Conservation (phyloP, 2,888 invertebrate genomes). For the Drosophila borborema region DNA sequence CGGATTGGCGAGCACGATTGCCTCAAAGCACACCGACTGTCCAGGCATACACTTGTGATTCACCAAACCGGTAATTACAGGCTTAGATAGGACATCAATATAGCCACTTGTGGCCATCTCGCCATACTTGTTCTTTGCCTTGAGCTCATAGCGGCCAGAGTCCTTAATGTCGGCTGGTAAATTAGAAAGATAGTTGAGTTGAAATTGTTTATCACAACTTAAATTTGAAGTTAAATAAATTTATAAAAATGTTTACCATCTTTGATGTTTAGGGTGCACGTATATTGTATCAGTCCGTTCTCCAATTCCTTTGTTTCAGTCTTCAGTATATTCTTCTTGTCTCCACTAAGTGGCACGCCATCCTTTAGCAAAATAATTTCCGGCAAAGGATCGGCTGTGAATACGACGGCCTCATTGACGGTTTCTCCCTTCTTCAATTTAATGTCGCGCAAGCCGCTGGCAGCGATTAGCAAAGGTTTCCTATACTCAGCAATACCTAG, state of each 20-base stretch:
- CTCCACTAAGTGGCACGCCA: constrained; percentile 88
- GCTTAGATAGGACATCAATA: constrained; percentile 91
- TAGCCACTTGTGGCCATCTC: constrained; percentile 90
- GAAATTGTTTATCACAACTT: background rate
- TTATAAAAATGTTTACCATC: constrained; percentile 33
- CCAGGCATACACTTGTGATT: constrained; percentile 91
- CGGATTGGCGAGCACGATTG: constrained; percentile 94
- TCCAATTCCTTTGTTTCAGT: constrained; percentile 89
- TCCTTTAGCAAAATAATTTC: constrained; percentile 94
- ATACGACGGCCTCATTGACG: constrained; percentile 89
- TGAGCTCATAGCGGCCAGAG: constrained; percentile 92
- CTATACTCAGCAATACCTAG: constrained; percentile 91
- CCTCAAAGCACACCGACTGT: constrained; percentile 92
- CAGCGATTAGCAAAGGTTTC: constrained; percentile 90
- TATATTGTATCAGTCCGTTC: constrained; percentile 92
- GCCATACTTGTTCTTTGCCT: constrained; percentile 93
- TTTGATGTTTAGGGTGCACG: constrained; percentile 88
- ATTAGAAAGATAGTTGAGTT: background rate
- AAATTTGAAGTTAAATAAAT: background rate
- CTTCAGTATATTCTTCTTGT: constrained; percentile 88
- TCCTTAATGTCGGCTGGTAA: constrained; percentile 88
- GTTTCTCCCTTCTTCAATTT: constrained; percentile 90
- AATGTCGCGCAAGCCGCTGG: constrained; percentile 88
- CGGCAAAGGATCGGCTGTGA: constrained; percentile 96
- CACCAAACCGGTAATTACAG: constrained; percentile 91